Evolutionary conservation across 2,113 vertebrate genomes (phyloP).

Genomic region (Maccullochella peelii): DNA sequence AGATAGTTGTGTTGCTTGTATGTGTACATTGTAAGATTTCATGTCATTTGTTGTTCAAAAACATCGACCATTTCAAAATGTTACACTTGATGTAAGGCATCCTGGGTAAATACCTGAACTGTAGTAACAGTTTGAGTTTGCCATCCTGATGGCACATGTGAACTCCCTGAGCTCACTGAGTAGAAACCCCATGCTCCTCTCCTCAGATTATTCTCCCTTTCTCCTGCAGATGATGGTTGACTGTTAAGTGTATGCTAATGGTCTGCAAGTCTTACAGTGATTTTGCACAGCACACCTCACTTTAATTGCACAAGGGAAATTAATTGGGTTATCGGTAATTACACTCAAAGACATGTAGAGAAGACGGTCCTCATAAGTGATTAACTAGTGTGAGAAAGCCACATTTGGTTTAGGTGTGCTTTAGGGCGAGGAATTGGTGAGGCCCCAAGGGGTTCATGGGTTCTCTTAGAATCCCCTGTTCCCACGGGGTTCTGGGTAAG

Average conservation of each 20-base stretch:
- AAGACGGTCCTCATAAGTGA: conserved; percentile 30
- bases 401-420: conserved; percentile 20
- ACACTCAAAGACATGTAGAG: conserved; percentile 32
- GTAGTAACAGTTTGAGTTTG: background rate
- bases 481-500: conserved; percentile 19
- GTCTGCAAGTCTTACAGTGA: conserved; percentile 12
- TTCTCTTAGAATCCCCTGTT: conserved; percentile 12
- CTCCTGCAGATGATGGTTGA: background rate
- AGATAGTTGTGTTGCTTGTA: background rate
- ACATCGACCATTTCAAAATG: background rate
- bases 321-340: conserved; percentile 56
- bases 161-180: background rate
- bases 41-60: too few species aligned
- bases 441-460: conserved; percentile 1
- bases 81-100: background rate
- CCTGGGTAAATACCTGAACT: background rate
- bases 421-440: conserved; percentile 2
- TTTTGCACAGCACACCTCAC: conserved; percentile 47
- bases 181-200: background rate
- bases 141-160: background rate
- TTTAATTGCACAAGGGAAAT: conserved; percentile 53
- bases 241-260: conserved; percentile 47
- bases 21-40: background rate
- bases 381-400: conserved; percentile 36
- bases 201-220: background rate